Conservation (phyloP, 1,140 invertebrate species). For the Epicauta chinensis region DNA sequence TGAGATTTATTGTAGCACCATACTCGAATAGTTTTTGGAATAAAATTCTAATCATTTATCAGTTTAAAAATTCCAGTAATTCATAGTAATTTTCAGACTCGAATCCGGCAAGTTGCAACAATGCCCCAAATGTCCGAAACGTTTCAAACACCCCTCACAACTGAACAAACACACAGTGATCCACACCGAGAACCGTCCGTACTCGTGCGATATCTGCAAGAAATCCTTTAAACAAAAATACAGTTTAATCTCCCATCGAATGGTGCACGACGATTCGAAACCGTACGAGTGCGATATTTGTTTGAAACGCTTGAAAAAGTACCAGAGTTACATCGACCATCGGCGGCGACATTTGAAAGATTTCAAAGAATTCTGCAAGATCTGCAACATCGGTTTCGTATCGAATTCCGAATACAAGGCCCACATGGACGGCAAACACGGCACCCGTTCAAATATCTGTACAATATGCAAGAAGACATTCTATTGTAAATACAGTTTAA, state of each 20-base stretch:
- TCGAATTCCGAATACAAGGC: too few relatives aligned
- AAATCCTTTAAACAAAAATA: constrained; percentile 43
- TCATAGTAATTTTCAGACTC: too few relatives aligned
- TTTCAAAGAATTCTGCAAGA: constrained; percentile 15
- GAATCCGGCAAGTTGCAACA: neutral
- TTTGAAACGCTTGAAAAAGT: constrained; percentile 30
- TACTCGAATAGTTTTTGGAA: too few relatives aligned
- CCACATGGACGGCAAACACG: too few relatives aligned
- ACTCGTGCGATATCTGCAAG: constrained; percentile 42
- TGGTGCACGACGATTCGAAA: constrained; percentile 41
- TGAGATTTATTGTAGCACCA: too few relatives aligned
- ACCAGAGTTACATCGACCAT: too few relatives aligned
- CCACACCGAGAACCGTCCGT: constrained; percentile 37
- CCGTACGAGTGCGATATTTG: constrained; percentile 49
- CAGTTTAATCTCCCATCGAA: constrained; percentile 40
- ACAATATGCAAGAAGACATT: constrained; percentile 30
- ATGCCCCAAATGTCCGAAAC: constrained; percentile 33
- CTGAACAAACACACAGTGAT: constrained; percentile 31
- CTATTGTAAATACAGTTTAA: constrained; percentile 29
- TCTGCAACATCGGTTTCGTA: too few relatives aligned
- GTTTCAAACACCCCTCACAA: constrained; percentile 32
- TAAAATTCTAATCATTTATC: too few relatives aligned
- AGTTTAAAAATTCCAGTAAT: too few relatives aligned
- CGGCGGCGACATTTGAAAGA: constrained; percentile 52
- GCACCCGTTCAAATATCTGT: constrained; percentile 19